Conservation (phyloP, 2,113 vertebrate genomes). For the Ammodytes marinus region DNA sequence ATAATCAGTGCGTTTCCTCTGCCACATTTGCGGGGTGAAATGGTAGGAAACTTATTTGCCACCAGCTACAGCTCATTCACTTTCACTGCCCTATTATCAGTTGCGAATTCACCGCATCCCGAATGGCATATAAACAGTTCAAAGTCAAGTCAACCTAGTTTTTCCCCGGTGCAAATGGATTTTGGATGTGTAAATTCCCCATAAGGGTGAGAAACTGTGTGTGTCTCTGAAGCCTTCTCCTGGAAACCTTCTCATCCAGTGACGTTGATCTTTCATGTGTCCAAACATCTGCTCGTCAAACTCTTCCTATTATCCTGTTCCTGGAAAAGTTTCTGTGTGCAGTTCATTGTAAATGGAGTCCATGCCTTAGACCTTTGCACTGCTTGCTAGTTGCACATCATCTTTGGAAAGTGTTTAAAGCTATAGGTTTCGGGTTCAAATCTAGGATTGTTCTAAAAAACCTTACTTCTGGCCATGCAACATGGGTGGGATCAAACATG, state of each 20-base stretch:
- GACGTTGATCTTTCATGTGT: constrained; percentile 41
- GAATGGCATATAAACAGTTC: constrained; percentile 37
- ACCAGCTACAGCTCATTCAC: constrained; percentile 25
- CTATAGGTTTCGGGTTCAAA: neutral
- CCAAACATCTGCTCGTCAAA: constrained; percentile 54
- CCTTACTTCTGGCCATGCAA: constrained; percentile 4
- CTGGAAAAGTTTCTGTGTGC: constrained; percentile 40
- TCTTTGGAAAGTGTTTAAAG: constrained; percentile 6
- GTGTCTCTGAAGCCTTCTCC: constrained; percentile 26
- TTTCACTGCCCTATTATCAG: constrained; percentile 34
- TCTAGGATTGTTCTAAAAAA: constrained; percentile 3
- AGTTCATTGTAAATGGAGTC: constrained; percentile 33
- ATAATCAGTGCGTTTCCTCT: constrained; percentile 17
- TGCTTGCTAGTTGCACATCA: neutral
- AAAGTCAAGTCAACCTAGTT: constrained; percentile 11
- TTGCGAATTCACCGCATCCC: constrained; percentile 37
- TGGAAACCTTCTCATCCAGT: constrained; percentile 35
- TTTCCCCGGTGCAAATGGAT: constrained; percentile 10
- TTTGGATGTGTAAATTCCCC: constrained; percentile 44
- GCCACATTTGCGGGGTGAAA: constrained; percentile 51
- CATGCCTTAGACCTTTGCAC: constrained; percentile 26
- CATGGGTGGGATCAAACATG: constrained; percentile 21
- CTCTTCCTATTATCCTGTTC: constrained; percentile 41
- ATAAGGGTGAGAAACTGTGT: constrained; percentile 32
- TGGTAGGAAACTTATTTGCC: constrained; percentile 42